Base-by-base conservation (phyloP, 2,888 invertebrate species). In the Eristalinus aeneus region DNA sequence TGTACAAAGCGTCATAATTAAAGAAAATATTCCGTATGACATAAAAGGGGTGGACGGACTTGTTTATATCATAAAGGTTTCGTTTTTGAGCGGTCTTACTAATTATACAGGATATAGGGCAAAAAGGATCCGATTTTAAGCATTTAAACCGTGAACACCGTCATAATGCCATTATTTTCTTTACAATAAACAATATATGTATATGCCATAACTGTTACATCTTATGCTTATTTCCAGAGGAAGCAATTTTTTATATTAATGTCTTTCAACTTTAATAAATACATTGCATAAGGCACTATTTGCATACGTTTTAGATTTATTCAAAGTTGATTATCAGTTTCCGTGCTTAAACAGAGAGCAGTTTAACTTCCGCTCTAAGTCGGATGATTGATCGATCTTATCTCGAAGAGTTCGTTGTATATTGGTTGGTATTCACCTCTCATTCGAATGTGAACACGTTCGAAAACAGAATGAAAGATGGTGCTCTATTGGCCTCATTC, bases 401-500 rank as follows among this genome's bases (percentile, higher is more conserved):
- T 34, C 34, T 10, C 10, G 32, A 34, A 36, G n/a, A 34, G 32
- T 34, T 63, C 12, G 32, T 20, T 46, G 34, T 34, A 54, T 75
- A 39, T 65, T 39, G 58, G 39, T 46, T 58, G 12, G 3, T 36
- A 3, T 10, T 69, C 34, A 39, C 27, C 27, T 11, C 27, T 39
- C 56, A 56, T 31, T 36, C 64, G 31, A 58, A 65, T 27, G 20
- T 65, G 34, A 65, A 36, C 64, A 53, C 53, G 22, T 32, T 10
- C 53, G 20, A 20, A 6, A 71, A 27, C 31, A 4, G 23, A 32
- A 34, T 39, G 36, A 34, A 54, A 60, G 46, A 75, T 67, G 10
- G 5, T 53, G 22, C 23, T 75, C 58, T 67, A 73, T 58, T 67
- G 20, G 32, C 11, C 22, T 27, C 22, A 46, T 16, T 75, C 16